phyloP scores from a whole-genome alignment of 2,888 invertebrate genomes.

The Habrosyne pyritoides region DNA sequence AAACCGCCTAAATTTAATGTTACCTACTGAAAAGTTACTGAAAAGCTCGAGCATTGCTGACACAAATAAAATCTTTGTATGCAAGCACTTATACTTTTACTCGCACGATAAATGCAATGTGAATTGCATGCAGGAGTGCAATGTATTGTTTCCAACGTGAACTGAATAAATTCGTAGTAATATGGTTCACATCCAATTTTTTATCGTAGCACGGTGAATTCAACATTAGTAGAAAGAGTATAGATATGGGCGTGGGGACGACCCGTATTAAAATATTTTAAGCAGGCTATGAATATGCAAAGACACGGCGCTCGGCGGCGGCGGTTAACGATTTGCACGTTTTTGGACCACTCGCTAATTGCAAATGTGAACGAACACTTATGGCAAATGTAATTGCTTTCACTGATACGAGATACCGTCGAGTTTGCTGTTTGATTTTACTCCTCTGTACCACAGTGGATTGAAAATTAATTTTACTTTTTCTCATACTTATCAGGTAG shows the following conservation, averaged over 20 bases:
- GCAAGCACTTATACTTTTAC: constrained; percentile 5
- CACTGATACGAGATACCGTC: constrained; percentile 65
- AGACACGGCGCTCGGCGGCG: constrained; percentile 75
- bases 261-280: constrained; percentile 82
- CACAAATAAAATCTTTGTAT: constrained; percentile 7
- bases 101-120: constrained; percentile 8
- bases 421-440: constrained; percentile 63
- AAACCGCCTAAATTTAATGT: not conserved
- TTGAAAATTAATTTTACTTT: constrained; percentile 45
- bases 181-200: constrained; percentile 35
- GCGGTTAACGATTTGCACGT: constrained; percentile 82
- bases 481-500: constrained; percentile 10
- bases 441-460: constrained; percentile 30
- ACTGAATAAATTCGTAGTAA: constrained; percentile 3
- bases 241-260: constrained; percentile 64
- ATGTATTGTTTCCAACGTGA: constrained; percentile 7
- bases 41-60: constrained; percentile 5
- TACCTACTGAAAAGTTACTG: not conserved
- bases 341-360: constrained; percentile 82
- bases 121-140: constrained; percentile 6
- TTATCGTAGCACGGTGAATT: constrained; percentile 62
- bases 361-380: constrained; percentile 81
- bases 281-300: constrained; percentile 83
- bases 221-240: constrained; percentile 76
- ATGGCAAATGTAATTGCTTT: constrained; percentile 80